Evolutionary conservation across 2,113 vertebrate genomes (phyloP).

Genomic region (Neolamprologus toae): DNA sequence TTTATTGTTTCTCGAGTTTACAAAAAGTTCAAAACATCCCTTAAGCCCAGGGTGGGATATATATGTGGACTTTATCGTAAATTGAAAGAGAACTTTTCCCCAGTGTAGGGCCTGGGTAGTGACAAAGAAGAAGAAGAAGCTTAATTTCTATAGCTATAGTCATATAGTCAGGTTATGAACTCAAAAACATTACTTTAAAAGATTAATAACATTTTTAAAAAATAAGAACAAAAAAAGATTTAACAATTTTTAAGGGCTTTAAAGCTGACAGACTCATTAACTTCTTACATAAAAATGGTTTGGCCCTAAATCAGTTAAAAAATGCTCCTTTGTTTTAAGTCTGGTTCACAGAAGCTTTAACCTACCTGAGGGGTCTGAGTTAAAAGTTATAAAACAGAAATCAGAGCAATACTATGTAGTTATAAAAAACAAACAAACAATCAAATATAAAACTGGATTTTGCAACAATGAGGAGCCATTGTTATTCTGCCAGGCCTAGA

Average conservation of each 20-base stretch:
- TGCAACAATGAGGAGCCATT: not conserved
- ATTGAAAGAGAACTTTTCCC: not conserved
- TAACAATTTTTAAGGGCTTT: fast-evolving
- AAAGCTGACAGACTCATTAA: not conserved
- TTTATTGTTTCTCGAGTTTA: not conserved
- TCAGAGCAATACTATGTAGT: not conserved
- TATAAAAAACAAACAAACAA: not conserved
- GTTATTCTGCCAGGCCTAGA: not conserved
- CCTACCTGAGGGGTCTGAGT: not conserved
- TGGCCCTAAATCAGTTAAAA: not conserved
- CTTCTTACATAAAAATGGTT: not conserved
- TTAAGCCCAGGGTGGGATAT: not conserved
- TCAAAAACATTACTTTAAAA: not conserved
- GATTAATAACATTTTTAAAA: fast-evolving
- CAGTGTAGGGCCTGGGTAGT: not conserved
- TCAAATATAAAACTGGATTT: not conserved
- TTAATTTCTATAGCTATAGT: not conserved
- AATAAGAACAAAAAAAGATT: not conserved
- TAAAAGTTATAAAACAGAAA: not conserved
- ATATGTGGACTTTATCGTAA: not conserved
- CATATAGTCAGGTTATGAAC: not conserved
- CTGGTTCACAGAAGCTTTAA: not conserved
- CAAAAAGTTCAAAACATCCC: not conserved
- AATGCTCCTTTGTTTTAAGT: not conserved
- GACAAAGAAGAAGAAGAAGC: not conserved